Conservation (phyloP, 2,797 vertebrate species). For the Spondyliosoma cantharus region DNA sequence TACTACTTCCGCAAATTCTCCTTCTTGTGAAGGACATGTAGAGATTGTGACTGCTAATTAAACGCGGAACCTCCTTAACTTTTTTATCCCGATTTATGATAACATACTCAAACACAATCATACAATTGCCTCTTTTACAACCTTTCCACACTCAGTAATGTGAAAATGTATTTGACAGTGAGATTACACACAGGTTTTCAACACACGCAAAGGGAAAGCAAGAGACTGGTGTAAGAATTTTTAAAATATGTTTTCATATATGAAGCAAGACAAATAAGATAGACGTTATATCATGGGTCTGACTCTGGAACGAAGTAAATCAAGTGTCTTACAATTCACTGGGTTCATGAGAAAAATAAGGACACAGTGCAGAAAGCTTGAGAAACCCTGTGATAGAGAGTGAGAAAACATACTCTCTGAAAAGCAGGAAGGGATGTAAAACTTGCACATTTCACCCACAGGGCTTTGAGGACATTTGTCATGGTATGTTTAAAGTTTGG, state of each 20-base stretch:
- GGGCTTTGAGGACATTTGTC: conserved; percentile 1
- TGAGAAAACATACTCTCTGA: background rate
- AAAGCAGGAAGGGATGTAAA: background rate
- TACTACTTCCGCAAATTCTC: too few species aligned
- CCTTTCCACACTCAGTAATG: background rate
- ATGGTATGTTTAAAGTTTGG: conserved; percentile 22
- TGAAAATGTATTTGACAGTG: background rate
- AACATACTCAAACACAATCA: background rate
- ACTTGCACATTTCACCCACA: background rate
- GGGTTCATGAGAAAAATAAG: background rate
- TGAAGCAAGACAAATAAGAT: background rate
- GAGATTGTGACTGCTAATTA: background rate
- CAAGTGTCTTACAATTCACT: background rate
- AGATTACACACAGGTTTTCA: background rate
- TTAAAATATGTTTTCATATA: background rate
- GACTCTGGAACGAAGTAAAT: background rate
- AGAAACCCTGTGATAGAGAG: background rate
- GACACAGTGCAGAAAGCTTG: background rate
- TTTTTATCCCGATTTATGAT: background rate
- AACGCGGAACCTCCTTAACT: background rate
- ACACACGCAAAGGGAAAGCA: background rate
- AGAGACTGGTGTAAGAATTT: background rate
- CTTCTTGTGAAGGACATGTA: too few species aligned
- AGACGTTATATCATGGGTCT: background rate
- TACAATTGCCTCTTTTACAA: background rate